phyloP scores from a whole-genome alignment of 2,113 vertebrate species.

The Eretmochelys imbricata region DNA sequence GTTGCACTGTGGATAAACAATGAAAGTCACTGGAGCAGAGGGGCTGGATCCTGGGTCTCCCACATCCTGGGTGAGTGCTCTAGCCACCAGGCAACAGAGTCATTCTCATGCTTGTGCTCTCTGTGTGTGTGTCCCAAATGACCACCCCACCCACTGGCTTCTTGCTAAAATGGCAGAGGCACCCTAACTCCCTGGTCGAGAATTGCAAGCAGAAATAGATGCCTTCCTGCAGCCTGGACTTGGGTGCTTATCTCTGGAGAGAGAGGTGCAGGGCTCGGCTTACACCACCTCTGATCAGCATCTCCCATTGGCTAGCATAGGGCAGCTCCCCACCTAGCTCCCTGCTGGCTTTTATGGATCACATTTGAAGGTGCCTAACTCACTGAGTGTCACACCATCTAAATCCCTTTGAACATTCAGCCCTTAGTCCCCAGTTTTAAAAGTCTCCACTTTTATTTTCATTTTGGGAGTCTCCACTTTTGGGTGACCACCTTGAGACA shows the following conservation, averaged over 20 bases:
- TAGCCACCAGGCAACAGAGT: background rate
- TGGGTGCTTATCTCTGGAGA: background rate
- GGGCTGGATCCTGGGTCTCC: background rate
- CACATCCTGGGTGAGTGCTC: background rate
- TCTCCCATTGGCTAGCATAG: background rate
- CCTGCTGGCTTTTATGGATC: background rate
- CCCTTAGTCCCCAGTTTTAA: background rate
- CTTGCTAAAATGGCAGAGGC: background rate
- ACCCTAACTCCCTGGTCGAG: background rate
- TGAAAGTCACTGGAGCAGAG: background rate
- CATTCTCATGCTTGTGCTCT: background rate
- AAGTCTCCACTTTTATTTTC: too few species aligned
- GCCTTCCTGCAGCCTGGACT: background rate
- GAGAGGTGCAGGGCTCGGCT: background rate
- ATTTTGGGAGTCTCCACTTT: background rate
- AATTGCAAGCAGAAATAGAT: background rate
- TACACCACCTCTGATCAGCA: background rate
- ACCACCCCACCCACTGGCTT: background rate
- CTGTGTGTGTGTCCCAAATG: background rate
- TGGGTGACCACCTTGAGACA: background rate
- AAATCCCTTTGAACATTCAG: background rate
- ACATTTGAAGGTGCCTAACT: background rate
- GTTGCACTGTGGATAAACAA: background rate
- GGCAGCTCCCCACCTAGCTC: background rate
- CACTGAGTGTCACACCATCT: background rate